These are phyloP conservation scores for Erythrolamprus reginae DNA, from an alignment of 2,113 vertebrate species.

Conservation along the genomic window DNA sequence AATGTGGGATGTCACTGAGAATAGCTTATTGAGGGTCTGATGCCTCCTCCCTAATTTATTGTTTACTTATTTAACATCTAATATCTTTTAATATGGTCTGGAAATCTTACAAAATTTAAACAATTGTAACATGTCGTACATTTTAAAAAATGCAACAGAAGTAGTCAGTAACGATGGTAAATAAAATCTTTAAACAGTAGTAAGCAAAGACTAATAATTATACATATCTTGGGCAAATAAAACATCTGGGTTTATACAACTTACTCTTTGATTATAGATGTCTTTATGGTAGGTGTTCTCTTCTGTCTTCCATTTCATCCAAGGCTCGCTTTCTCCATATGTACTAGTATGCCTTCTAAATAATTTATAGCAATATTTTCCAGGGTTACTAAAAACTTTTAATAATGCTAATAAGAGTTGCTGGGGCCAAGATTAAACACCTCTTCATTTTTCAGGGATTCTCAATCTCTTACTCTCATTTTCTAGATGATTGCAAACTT, in stretches of 20 bases:
- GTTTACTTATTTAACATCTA: background rate
- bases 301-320: background rate
- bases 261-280: background rate
- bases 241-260: background rate
- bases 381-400: background rate
- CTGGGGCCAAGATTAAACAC: background rate
- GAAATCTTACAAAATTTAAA: background rate
- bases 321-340: background rate
- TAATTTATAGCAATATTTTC: background rate
- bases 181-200: background rate
- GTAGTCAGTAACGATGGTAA: background rate
- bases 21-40: background rate
- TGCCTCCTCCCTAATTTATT: background rate
- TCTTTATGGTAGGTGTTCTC: background rate
- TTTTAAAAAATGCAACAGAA: background rate
- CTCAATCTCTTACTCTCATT: background rate
- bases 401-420: background rate
- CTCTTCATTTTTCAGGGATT: background rate
- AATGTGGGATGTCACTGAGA: background rate
- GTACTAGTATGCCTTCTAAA: background rate
- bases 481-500: background rate
- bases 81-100: background rate
- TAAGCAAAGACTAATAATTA: background rate
- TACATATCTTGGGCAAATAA: background rate
- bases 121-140: background rate